phyloP scores from a whole-genome alignment of 1,140 invertebrate genomes.

The Cryptotermes secundus region DNA sequence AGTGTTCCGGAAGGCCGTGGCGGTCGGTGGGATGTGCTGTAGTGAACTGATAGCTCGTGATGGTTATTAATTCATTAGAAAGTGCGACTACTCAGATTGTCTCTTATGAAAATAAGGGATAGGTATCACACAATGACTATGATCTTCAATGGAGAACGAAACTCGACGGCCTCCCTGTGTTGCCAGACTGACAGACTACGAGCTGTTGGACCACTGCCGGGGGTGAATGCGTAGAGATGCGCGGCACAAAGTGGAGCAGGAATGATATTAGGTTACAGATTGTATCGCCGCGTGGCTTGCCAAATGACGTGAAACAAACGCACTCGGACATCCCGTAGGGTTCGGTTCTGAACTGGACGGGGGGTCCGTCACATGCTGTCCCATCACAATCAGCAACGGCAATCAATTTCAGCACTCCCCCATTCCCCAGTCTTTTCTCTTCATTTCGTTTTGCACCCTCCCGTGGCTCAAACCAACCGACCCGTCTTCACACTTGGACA shows the following conservation, averaged over 20 bases:
- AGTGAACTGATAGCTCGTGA: too few species aligned
- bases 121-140: neutral
- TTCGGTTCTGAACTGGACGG: neutral
- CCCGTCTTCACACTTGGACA: neutral
- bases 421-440: neutral
- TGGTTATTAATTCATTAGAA: too few species aligned
- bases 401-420: neutral
- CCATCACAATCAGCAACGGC: neutral
- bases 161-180: too few species aligned
- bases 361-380: constrained; percentile 1
- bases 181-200: neutral
- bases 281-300: constrained; percentile 12
- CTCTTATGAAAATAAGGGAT: too few species aligned
- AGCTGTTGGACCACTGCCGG: neutral
- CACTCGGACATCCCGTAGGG: neutral
- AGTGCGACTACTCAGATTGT: too few species aligned
- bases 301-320: constrained; percentile 12
- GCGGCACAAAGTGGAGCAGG: neutral
- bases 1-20: too few species aligned
- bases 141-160: neutral
- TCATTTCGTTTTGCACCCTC: neutral
- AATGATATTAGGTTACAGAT: neutral
- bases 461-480: neutral
- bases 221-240: too few species aligned
- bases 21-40: too few species aligned